phyloP scores from a whole-genome alignment of 2,888 invertebrate species.

The Parnassius glacialis region DNA sequence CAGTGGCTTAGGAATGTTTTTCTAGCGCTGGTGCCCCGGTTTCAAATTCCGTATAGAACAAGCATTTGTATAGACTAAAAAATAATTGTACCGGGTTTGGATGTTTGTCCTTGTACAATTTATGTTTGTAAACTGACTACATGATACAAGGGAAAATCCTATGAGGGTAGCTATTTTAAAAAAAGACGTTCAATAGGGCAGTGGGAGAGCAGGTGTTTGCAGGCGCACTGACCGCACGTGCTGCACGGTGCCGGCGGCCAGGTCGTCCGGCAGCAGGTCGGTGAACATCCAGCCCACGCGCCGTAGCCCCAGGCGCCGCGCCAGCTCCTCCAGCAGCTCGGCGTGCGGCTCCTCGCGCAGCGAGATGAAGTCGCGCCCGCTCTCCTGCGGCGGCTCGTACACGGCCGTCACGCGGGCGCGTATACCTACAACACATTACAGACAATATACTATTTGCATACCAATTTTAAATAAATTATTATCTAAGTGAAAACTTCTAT shows the following conservation, averaged over 20 bases:
- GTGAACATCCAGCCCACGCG: constrained; percentile 99
- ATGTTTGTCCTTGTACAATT: too few species aligned
- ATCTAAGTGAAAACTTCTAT: too few species aligned
- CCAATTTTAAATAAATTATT: too few species aligned
- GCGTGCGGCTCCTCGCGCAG: constrained; percentile 84
- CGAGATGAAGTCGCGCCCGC: constrained; percentile 85
- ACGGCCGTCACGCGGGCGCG: constrained; percentile 94
- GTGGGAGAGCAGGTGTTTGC: neutral
- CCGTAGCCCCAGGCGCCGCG: constrained; percentile 87
- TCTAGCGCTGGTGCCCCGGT: too few species aligned
- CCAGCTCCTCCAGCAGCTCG: constrained; percentile 87
- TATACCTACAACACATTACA: constrained; percentile 76
- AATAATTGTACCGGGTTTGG: too few species aligned
- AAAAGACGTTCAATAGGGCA: constrained; percentile 47
- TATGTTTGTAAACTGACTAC: too few species aligned
- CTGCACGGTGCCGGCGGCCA: constrained; percentile 91
- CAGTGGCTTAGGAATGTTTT: too few species aligned
- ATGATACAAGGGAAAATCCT: too few species aligned
- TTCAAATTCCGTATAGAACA: too few species aligned
- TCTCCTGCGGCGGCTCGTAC: constrained; percentile 98
- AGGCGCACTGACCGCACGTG: constrained; percentile 63
- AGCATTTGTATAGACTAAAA: too few species aligned
- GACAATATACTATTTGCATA: too few species aligned
- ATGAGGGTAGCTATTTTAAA: too few species aligned
- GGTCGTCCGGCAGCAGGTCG: constrained; percentile 93